A percentile compares a stretch with the other conserved stretches of the same genome.
Conservation (phyloP, 2,888 invertebrate genomes). For the Lycophotia porphyrea region DNA sequence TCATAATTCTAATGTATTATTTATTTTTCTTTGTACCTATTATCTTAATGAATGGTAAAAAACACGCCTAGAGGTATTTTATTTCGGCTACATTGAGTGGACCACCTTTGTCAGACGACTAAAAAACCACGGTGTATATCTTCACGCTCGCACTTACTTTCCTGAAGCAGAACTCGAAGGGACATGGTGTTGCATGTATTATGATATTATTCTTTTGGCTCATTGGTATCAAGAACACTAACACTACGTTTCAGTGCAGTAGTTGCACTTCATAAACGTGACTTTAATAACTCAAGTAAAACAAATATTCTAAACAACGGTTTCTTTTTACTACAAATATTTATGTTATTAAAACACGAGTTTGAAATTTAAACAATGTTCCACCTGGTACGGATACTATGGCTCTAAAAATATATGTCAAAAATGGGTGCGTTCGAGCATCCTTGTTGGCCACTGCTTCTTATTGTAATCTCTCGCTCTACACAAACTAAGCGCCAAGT, state of each 20-base stretch:
- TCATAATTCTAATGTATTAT: too few species aligned
- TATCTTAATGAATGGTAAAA: too few species aligned
- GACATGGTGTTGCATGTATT: neutral
- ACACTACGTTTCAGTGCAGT: neutral
- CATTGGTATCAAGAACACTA: neutral
- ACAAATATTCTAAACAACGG: neutral
- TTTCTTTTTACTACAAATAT: neutral
- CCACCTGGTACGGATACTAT: neutral
- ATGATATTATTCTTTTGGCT: neutral
- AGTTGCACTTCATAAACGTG: neutral
- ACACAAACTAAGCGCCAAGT: neutral
- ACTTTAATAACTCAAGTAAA: neutral
- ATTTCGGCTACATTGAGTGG: too few species aligned
- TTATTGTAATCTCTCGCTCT: constrained; percentile 4
- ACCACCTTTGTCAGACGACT: too few species aligned
- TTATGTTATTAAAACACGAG: neutral
- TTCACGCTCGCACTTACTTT: constrained; percentile 45
- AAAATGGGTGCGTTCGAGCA: neutral
- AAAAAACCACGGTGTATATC: too few species aligned
- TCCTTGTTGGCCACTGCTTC: constrained; percentile 25
- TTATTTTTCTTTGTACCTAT: too few species aligned
- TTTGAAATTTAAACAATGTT: neutral
- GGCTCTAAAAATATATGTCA: neutral
- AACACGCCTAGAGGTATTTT: too few species aligned
- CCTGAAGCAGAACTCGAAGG: constrained; percentile 49